Evolutionary conservation across 2,888 invertebrate genomes (phyloP).

Genomic region (Chydorus sphaericus): DNA sequence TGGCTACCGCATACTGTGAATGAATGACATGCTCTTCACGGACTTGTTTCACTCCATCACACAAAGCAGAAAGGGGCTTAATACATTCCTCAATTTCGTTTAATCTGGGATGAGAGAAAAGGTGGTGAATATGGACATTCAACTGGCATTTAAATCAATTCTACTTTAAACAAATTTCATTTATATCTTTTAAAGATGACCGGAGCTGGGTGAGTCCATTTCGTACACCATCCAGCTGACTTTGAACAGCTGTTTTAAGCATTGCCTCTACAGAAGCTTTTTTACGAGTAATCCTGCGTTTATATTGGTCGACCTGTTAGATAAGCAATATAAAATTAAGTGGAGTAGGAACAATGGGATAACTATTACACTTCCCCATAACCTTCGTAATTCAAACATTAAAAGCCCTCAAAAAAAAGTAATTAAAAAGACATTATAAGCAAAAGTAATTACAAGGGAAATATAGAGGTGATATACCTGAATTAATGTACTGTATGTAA

Average conservation of each 20-base stretch:
- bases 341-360: too few relatives aligned
- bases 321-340: not conserved
- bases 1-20: conserved; percentile 93
- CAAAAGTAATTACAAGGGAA: too few relatives aligned
- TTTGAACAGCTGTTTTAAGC: conserved; percentile 95
- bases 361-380: too few relatives aligned
- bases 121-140: not conserved
- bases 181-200: conserved; percentile 67
- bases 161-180: conserved; percentile 48
- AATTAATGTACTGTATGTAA: too few relatives aligned
- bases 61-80: conserved; percentile 58
- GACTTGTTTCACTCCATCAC: conserved; percentile 64
- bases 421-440: not conserved
- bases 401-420: not conserved
- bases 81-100: conserved; percentile 60
- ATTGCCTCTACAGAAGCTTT: conserved; percentile 86
- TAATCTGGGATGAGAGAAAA: conserved; percentile 39
- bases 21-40: conserved; percentile 85
- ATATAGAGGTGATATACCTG: too few relatives aligned
- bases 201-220: conserved; percentile 82
- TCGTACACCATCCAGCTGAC: conserved; percentile 90
- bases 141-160: not conserved
- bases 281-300: conserved; percentile 54
- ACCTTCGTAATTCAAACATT: too few relatives aligned
- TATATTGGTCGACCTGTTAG: conserved; percentile 54